Base-by-base conservation (phyloP, 92 coral and sea anemone genomes). In the Heliopora coerulea region DNA sequence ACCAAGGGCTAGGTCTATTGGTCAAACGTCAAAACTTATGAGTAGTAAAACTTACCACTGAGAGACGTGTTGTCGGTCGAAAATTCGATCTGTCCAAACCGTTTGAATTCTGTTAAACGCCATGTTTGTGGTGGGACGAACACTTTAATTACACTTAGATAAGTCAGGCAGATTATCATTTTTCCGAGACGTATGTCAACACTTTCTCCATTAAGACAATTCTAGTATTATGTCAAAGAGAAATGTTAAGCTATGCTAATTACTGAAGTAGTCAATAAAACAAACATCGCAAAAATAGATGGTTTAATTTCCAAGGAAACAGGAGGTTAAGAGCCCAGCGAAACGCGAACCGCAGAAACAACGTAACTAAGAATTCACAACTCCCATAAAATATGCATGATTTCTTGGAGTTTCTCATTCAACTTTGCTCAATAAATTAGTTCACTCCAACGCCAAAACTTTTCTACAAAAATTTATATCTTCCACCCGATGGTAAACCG, bases 51-150 rank as follows among this genome's bases (percentile, higher is more conserved):
- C 88, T 78, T 46, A 87, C 97, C 96, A 79, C 13, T 89, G 91
- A 0, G 88, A 68, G 8, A 78, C 81, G 26, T 80, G 81, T 20
- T 78, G 73, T 40, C 91, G 78, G 62, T 91, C 97, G 62, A 80
- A 80, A 37, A 89, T 84, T 44, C 88, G 85, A 60, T 91, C 97
- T 39, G 72, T 68, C 97, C 97, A 91, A 14, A 89, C 65, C 25
- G 79, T 79, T 27, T 78, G 87, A 0, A 91, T 82, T 48, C 88
- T 74, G 0, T 96, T 91, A 5, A 91, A 78, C 20, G 91, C 97
- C 97, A 91, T 91, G 13, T 3, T 17, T 8, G 25, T 8, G 14
- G 6, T 15, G 37, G 30, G 1, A 34, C 42, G 18, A 63, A 19
- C n/a, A 63, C 42, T 0, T 4, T 34, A 61, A 61, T 34, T 30